phyloP scores from a whole-genome alignment of 2,888 invertebrate species.

The Ennomos fuscantarius region DNA sequence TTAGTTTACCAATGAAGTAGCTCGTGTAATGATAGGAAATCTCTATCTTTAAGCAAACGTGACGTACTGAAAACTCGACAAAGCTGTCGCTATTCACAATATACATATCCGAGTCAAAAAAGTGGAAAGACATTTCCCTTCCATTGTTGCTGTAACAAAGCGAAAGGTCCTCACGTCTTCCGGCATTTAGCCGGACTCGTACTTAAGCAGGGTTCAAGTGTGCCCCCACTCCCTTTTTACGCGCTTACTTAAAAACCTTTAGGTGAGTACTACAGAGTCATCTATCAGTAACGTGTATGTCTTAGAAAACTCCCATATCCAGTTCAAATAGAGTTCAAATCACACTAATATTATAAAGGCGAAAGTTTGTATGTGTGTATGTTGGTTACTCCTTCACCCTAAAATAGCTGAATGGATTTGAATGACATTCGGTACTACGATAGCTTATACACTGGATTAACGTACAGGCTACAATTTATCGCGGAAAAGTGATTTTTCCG shows the following conservation, averaged over 20 bases:
- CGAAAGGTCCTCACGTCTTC: slow-evolving; percentile 64
- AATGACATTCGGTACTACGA: too few relatives aligned
- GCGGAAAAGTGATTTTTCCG: too few relatives aligned
- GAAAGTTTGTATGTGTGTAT: too few relatives aligned
- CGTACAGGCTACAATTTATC: too few relatives aligned
- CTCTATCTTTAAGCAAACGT: slow-evolving; percentile 30
- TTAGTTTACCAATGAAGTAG: slow-evolving; percentile 44
- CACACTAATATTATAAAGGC: too few relatives aligned
- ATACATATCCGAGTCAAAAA: slow-evolving; percentile 54
- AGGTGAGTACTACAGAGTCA: not conserved
- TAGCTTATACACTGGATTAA: too few relatives aligned
- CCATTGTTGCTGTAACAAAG: slow-evolving; percentile 70
- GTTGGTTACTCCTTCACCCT: too few relatives aligned
- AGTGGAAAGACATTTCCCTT: slow-evolving; percentile 68
- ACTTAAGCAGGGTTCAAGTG: slow-evolving; percentile 49
- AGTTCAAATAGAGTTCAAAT: too few relatives aligned
- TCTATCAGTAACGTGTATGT: too few relatives aligned
- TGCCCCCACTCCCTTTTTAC: slow-evolving; percentile 37
- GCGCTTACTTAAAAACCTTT: slow-evolving; percentile 34
- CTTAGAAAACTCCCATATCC: too few relatives aligned
- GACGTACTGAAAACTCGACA: slow-evolving; percentile 35
- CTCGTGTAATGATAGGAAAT: slow-evolving; percentile 6
- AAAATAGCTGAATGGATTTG: too few relatives aligned
- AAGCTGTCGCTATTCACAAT: slow-evolving; percentile 47
- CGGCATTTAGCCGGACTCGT: slow-evolving; percentile 70